A percentile compares a stretch with the other conserved stretches of the same genome.
Conservation (phyloP, 2,113 vertebrate species). For the Himantopus leucocephalus region DNA sequence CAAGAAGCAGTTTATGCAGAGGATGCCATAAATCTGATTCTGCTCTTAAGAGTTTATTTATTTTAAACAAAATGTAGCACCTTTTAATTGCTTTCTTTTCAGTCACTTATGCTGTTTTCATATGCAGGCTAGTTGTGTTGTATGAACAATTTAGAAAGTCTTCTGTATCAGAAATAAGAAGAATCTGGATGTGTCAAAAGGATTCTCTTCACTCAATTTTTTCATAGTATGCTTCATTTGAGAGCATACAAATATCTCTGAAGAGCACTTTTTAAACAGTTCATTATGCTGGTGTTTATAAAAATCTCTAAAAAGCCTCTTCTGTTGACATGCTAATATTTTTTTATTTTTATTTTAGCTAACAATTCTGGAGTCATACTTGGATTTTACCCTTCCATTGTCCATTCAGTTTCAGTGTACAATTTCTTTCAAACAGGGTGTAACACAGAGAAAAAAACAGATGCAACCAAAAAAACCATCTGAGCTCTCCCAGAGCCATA, state of each 20-base stretch:
- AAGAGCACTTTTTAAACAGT: not conserved
- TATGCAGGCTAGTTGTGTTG: not conserved
- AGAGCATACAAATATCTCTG: not conserved
- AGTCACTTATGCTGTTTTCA: not conserved
- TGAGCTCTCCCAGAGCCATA: not conserved
- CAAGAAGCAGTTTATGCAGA: not conserved
- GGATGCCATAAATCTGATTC: not conserved
- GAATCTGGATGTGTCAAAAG: not conserved
- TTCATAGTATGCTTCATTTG: not conserved
- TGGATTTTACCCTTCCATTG: not conserved
- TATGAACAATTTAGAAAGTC: not conserved
- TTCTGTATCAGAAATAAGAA: not conserved
- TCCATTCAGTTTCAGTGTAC: not conserved
- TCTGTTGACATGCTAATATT: not conserved
- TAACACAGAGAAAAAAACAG: not conserved
- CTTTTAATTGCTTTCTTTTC: not conserved
- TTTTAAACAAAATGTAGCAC: not conserved
- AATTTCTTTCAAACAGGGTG: not conserved
- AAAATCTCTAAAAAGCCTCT: not conserved
- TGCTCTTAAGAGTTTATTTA: not conserved
- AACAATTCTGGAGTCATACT: not conserved
- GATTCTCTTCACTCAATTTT: not conserved
- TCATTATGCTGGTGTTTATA: not conserved
- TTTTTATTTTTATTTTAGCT: not conserved
- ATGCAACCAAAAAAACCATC: not conserved